phyloP scores from a whole-genome alignment of 2,113 vertebrate genomes.

The Eubucco bourcierii region DNA sequence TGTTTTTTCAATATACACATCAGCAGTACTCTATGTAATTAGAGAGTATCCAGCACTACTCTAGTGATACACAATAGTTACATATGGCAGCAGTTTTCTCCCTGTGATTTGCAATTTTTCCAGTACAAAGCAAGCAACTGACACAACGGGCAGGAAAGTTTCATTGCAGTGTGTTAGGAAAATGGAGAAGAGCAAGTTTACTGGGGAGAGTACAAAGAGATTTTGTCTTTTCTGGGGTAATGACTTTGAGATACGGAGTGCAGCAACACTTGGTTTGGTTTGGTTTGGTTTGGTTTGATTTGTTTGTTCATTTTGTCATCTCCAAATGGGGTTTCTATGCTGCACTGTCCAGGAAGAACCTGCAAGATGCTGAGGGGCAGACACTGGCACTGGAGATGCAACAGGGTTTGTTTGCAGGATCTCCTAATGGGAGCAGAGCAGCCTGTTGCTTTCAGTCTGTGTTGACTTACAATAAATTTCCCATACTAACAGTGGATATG shows the following conservation, averaged over 20 bases:
- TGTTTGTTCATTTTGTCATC: neutral
- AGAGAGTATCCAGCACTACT: neutral
- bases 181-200: neutral
- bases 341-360: neutral
- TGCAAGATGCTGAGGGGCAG: neutral
- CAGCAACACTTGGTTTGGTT: neutral
- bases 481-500: neutral
- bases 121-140: neutral
- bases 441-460: neutral
- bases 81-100: neutral
- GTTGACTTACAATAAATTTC: neutral
- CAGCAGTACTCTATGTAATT: neutral
- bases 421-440: neutral
- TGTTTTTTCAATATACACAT: neutral
- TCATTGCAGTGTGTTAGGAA: neutral
- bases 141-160: neutral
- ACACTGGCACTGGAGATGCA: neutral
- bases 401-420: neutral
- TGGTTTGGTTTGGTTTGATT: no score
- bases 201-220: slow-evolving; percentile 18
- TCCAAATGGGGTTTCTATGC: neutral
- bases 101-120: neutral
- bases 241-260: neutral
- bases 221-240: slow-evolving; percentile 3
- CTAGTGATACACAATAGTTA: neutral